Percentiles rank a stretch among this genome's conserved stretches.
These are phyloP conservation scores for Ommatoiulus sabulosus DNA, from an alignment of 2,888 invertebrate genomes.

Conservation along the genomic window DNA sequence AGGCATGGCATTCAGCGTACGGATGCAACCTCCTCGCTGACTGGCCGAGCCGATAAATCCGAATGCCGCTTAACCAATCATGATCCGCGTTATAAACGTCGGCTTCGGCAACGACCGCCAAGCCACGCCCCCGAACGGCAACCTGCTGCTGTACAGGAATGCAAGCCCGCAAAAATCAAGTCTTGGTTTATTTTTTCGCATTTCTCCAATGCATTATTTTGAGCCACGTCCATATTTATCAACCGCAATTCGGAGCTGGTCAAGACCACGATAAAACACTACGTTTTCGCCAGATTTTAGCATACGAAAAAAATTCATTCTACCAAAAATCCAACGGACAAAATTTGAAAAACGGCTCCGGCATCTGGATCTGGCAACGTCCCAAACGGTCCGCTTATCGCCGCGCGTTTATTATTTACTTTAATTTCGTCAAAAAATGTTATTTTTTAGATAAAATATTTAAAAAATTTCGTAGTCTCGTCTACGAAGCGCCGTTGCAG, in stretches of 20 bases:
- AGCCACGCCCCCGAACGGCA: slow-evolving; percentile 51
- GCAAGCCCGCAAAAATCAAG: too few relatives aligned
- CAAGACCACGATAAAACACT: not conserved
- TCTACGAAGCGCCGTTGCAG: not conserved
- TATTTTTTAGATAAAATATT: too few relatives aligned
- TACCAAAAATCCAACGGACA: too few relatives aligned
- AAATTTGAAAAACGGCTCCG: not conserved
- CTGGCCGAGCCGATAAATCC: not conserved
- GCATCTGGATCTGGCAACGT: not conserved
- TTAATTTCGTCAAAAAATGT: not conserved
- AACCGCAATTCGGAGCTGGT: too few relatives aligned
- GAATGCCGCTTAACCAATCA: not conserved
- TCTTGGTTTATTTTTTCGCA: not conserved
- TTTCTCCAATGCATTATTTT: too few relatives aligned
- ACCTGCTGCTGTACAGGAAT: slow-evolving; percentile 52
- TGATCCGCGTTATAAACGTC: not conserved
- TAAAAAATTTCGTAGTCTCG: not conserved
- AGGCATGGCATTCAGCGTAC: not conserved
- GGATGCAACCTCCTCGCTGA: not conserved
- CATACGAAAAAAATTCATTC: not conserved
- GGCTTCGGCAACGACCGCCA: slow-evolving; percentile 32
- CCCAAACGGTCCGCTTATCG: slow-evolving; percentile 1
- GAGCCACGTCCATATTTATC: too few relatives aligned
- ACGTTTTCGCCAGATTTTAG: not conserved
- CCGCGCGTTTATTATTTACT: not conserved